Conservation (phyloP, 2,888 invertebrate genomes). For the Drosophila cracens region DNA sequence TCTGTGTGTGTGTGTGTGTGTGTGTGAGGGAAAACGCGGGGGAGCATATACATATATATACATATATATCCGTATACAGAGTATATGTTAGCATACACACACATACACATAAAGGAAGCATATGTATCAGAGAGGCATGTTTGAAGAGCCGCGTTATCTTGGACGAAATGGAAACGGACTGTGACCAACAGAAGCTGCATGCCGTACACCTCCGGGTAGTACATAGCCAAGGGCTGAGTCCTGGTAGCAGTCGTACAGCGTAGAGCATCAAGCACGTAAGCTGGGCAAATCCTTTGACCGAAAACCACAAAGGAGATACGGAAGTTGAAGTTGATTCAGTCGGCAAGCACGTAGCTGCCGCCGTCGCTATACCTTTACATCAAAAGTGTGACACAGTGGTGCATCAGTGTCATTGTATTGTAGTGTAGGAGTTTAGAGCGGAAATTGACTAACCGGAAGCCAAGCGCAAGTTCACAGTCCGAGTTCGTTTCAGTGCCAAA, state of each 20-base stretch:
- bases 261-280: conserved; percentile 84
- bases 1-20: conserved; percentile 19
- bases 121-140: conserved; percentile 61
- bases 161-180: conserved; percentile 62
- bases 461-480: conserved; percentile 56
- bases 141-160: conserved; percentile 76
- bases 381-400: conserved; percentile 47
- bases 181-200: conserved; percentile 84
- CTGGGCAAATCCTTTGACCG: conserved; percentile 83
- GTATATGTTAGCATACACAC: conserved; percentile 21
- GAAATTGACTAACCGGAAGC: conserved; percentile 82
- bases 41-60: conserved; percentile 28
- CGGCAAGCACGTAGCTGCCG: conserved; percentile 62
- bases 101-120: conserved; percentile 41
- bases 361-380: conserved; percentile 42
- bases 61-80: conserved; percentile 22
- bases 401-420: conserved; percentile 48
- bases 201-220: conserved; percentile 85
- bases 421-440: conserved; percentile 74
- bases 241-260: conserved; percentile 84
- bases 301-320: conserved; percentile 83
- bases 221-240: conserved; percentile 85
- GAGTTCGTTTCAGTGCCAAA: conserved; percentile 32
- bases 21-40: conserved; percentile 7
- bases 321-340: conserved; percentile 82